Conservation (phyloP, 2,888 invertebrate species). For the Pegoplata infirma region DNA sequence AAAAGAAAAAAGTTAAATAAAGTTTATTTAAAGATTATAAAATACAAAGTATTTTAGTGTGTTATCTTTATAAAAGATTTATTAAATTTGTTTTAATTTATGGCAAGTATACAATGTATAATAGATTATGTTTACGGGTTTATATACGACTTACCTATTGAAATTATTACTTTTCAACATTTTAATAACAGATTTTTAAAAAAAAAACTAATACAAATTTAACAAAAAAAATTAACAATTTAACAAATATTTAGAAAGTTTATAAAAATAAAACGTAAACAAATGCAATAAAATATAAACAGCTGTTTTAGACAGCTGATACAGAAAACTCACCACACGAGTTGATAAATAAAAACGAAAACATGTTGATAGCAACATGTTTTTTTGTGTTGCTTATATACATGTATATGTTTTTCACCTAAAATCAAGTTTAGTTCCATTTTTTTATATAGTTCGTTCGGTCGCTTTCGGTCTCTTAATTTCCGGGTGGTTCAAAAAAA, state of each 20-base stretch:
- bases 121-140: not conserved
- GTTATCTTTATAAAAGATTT: not conserved
- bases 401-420: not conserved
- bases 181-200: constrained; percentile 1
- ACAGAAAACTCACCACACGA: constrained; percentile 7
- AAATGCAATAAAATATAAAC: constrained; percentile 10
- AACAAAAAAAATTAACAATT: constrained; percentile 29
- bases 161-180: constrained; percentile 73
- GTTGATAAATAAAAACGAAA: not conserved
- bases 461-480: too few species aligned
- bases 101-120: not conserved
- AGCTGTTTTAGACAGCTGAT: constrained; percentile 54
- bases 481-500: too few species aligned
- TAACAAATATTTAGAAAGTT: constrained; percentile 29
- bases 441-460: not conserved
- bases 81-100: not conserved
- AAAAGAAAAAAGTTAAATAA: too few species aligned
- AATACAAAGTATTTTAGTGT: not conserved
- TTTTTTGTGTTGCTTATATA: not conserved
- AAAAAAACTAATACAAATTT: constrained; percentile 16
- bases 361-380: not conserved
- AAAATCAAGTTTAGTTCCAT: not conserved
- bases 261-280: constrained; percentile 4
- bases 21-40: not conserved
- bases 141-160: constrained; percentile 66